Base-by-base conservation (phyloP, 2,113 vertebrate genomes). In the Triplophysa dalaica region DNA sequence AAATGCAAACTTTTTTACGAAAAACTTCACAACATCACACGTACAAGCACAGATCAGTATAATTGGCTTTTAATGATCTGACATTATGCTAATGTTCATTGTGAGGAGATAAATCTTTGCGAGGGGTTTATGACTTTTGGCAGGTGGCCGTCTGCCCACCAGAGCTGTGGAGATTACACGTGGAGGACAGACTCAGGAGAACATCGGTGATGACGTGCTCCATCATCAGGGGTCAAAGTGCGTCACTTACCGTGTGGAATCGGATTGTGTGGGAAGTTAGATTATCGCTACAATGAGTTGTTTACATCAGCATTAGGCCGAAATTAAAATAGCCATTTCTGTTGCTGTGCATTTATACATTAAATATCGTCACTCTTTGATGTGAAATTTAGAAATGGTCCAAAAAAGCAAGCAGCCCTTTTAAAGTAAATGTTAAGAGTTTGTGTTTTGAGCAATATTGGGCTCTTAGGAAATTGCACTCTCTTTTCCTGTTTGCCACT, bases 41-140 rank as follows among this genome's bases (percentile, higher is more conserved):
- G 82, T 78, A 84, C 82, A 87, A 85, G 88, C 82, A 84, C 72
- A 77, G 83, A 82, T 84, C 75, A 87, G 82, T 87, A 90, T 95
- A 95, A 97, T 96, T 94, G 93, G 87, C 93, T 95, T 95, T 95
- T 95, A 96, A 97, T 94, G 94, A 94, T 92, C 92, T 89, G 85
- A 86, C 92, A 96, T 96, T 95, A 95, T 95, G 95, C 91, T 95
- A 95, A 97, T 95, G 89, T 84, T 89, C 92, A 93, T 93, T 90
- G 92, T 86, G 79, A 87, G 92, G 91, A 93, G 91, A 94, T 93
- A 89, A 93, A 93, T 94, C 88, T 89, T 89, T 77, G 78, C 78
- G 78, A 79, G 87, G 90, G 90, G 52, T 83, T 92, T 90, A 90
- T 89, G 88, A 87, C 84, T 86, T 89, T 91, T 89, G 84, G 90